Percentiles rank a stretch among this genome's conserved stretches.
These are phyloP conservation scores for Lysiphlebus fabarum DNA, from an alignment of 1,140 invertebrate species.

Conservation along the genomic window DNA sequence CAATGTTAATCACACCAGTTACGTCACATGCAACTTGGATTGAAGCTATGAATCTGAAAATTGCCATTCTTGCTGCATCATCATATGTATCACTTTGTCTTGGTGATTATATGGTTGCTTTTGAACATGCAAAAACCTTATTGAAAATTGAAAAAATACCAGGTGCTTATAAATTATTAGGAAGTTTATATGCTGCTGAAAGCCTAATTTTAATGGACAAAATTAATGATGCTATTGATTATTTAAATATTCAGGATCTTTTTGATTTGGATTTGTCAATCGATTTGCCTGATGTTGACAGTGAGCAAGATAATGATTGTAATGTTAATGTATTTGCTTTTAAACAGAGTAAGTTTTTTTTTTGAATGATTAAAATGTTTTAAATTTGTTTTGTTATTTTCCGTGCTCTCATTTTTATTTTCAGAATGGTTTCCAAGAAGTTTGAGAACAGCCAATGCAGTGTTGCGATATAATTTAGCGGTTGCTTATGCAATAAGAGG, in stretches of 20 bases:
- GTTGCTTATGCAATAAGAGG: conserved; percentile 73
- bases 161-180: conserved; percentile 70
- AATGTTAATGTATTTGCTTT: too few relatives aligned
- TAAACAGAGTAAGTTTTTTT: too few relatives aligned
- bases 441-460: conserved; percentile 62
- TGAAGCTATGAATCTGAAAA: conserved; percentile 56
- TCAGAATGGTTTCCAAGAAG: conserved; percentile 68
- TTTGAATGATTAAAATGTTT: conserved; percentile 2
- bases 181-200: conserved; percentile 86
- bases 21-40: conserved; percentile 36
- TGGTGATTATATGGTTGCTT: conserved; percentile 78
- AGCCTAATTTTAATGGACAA: conserved; percentile 80
- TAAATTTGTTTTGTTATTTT: conserved; percentile 20
- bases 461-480: conserved; percentile 78
- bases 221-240: conserved; percentile 78
- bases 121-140: conserved; percentile 72
- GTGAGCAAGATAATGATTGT: conserved; percentile 42
- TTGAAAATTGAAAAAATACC: conserved; percentile 65
- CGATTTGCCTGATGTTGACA: conserved; percentile 41
- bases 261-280: conserved; percentile 57
- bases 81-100: conserved; percentile 83
- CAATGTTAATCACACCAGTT: conserved; percentile 27
- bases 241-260: conserved; percentile 77
- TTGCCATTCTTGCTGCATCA: conserved; percentile 72
- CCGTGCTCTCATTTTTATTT: conserved; percentile 23